phyloP scores from a whole-genome alignment of 2,888 invertebrate species.

The Tipula helvola region DNA sequence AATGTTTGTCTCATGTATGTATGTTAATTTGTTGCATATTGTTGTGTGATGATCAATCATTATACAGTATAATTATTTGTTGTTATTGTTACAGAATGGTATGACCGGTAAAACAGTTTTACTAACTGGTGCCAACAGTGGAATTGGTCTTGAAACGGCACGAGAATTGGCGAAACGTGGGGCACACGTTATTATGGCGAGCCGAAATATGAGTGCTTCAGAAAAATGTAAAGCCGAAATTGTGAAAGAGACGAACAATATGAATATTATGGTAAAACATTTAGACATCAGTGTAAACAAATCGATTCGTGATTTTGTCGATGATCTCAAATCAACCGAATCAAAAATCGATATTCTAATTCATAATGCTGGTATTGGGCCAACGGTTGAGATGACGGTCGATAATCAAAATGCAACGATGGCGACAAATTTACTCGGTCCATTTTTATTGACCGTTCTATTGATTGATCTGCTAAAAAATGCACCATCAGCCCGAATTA shows the following conservation, averaged over 20 bases:
- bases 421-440: constrained; percentile 79
- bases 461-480: constrained; percentile 58
- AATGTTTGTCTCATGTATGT: background rate
- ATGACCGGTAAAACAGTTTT: background rate
- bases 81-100: background rate
- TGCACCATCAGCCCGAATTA: constrained; percentile 53
- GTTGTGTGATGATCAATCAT: background rate
- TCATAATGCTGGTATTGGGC: constrained; percentile 54
- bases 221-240: constrained; percentile 43
- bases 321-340: constrained; percentile 55
- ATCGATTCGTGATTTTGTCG: constrained; percentile 64
- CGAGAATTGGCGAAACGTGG: background rate
- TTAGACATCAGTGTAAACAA: constrained; percentile 56
- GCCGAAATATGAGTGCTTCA: background rate
- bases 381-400: constrained; percentile 53
- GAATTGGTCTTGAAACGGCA: background rate
- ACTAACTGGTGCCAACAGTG: background rate
- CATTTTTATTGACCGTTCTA: constrained; percentile 74
- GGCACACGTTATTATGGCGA: background rate
- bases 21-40: background rate
- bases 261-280: constrained; percentile 50
- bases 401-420: constrained; percentile 71
- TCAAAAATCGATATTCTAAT: constrained; percentile 56
- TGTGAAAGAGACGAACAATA: constrained; percentile 46
- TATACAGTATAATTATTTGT: too few species aligned